Evolutionary conservation across 64 coral and sea anemone species (phyloP).

Genomic region (Pocillopora damicornis): DNA sequence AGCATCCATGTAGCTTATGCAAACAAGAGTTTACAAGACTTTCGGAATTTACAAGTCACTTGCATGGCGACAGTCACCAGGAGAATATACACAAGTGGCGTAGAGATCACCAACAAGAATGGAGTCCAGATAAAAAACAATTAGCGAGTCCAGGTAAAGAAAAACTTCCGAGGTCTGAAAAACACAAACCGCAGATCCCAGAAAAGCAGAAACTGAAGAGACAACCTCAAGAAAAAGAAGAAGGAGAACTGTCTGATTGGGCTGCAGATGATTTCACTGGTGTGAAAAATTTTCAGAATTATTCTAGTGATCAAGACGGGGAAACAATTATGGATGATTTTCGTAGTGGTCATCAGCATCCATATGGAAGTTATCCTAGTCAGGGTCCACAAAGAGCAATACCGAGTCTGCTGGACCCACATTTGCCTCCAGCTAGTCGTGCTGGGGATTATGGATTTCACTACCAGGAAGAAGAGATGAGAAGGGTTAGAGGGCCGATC

Average conservation of each 20-base stretch:
- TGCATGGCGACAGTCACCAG: slow-evolving; percentile 37
- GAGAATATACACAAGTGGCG: slow-evolving; percentile 31
- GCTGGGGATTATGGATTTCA: not conserved
- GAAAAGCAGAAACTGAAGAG: too few species aligned
- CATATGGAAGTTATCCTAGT: not conserved
- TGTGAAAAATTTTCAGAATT: not conserved
- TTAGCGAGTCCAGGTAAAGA: not conserved
- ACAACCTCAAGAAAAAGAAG: not conserved
- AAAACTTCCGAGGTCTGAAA: not conserved
- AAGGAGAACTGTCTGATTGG: not conserved
- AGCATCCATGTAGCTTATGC: slow-evolving; percentile 46
- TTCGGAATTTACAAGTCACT: slow-evolving; percentile 43
- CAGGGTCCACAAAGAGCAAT: not conserved
- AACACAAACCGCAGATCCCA: too few species aligned
- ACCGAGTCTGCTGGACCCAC: not conserved
- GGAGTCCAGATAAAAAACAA: not conserved
- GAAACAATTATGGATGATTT: not conserved
- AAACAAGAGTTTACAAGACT: slow-evolving; percentile 35
- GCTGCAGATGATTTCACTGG: slow-evolving; percentile 7
- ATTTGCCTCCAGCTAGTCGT: not conserved
- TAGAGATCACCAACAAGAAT: slow-evolving; percentile 26
- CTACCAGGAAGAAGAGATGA: not conserved
- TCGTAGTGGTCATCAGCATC: not conserved
- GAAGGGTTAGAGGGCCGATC: not conserved
- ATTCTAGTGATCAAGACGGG: not conserved